Evolutionary conservation across 2,888 invertebrate species (phyloP).

Genomic region (Dromius quadrimaculatus): DNA sequence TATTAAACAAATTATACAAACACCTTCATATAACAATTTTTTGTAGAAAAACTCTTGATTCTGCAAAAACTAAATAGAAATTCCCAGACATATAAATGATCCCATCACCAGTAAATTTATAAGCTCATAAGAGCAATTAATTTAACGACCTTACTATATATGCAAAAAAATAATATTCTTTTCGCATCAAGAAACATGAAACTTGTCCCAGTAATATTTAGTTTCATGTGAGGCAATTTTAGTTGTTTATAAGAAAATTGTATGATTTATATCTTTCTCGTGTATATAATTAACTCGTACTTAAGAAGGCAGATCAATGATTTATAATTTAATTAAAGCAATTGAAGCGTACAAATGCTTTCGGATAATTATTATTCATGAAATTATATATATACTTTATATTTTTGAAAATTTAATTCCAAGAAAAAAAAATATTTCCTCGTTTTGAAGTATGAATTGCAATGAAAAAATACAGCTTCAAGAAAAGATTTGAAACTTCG

Average conservation of each 20-base stretch:
- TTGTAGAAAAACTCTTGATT: no score
- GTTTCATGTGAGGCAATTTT: neutral
- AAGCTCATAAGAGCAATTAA: conserved; percentile 1
- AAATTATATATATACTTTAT: no score
- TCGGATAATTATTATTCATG: conserved; percentile 2
- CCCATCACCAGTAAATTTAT: conserved; percentile 23
- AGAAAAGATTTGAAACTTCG: no score
- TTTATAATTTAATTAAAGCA: conserved; percentile 33
- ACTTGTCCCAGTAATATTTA: conserved; percentile 17
- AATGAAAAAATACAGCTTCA: no score
- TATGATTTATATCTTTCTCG: conserved; percentile 33
- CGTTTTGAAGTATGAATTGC: no score
- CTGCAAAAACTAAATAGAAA: no score
- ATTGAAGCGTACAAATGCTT: conserved; percentile 9
- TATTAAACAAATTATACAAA: no score
- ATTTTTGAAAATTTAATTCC: no score
- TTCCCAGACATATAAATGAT: conserved; percentile 10
- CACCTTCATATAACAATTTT: no score
- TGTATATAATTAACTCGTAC: conserved; percentile 28
- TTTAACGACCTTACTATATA: conserved; percentile 15
- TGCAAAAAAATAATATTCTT: conserved; percentile 15
- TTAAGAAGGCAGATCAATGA: conserved; percentile 18
- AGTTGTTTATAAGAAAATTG: conserved; percentile 20
- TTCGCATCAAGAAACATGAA: conserved; percentile 27
- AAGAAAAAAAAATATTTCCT: no score